A percentile compares a stretch with the other conserved stretches of the same genome.
Conservation (phyloP, 2,797 vertebrate species). For the Bufotes viridis region DNA sequence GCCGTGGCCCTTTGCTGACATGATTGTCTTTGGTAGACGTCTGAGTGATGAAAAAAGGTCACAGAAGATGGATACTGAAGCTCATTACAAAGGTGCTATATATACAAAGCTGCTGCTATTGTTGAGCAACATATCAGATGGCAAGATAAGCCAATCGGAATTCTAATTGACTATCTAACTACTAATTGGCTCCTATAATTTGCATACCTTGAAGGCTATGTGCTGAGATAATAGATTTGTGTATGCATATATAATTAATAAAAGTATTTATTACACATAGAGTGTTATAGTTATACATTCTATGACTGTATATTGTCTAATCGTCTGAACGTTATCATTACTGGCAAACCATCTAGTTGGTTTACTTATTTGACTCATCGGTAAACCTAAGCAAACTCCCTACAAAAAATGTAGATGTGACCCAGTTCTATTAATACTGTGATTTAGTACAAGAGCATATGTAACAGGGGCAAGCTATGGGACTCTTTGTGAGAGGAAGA, state of each 20-base stretch:
- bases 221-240: background rate
- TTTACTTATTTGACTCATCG: too few species aligned
- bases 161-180: background rate
- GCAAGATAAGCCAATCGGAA: slow-evolving; percentile 4
- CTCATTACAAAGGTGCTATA: background rate
- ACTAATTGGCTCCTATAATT: background rate
- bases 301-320: background rate
- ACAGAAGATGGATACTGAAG: background rate
- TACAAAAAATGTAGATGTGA: too few species aligned
- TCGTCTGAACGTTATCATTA: too few species aligned
- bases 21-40: background rate
- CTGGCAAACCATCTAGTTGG: too few species aligned
- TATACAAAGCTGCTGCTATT: slow-evolving; percentile 12
- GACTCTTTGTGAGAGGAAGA: too few species aligned
- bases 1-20: slow-evolving; percentile 21
- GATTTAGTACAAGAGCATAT: too few species aligned
- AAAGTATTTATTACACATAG: background rate
- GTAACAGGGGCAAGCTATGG: too few species aligned
- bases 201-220: slow-evolving; percentile 21
- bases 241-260: background rate
- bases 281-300: background rate
- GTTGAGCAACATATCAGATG: background rate
- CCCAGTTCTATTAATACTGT: too few species aligned
- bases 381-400: too few species aligned
- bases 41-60: background rate